Percentiles rank a stretch among this genome's conserved stretches.
These are phyloP conservation scores for Ostrea denselamellosa DNA, from an alignment of 1,140 invertebrate genomes.

Conservation along the genomic window DNA sequence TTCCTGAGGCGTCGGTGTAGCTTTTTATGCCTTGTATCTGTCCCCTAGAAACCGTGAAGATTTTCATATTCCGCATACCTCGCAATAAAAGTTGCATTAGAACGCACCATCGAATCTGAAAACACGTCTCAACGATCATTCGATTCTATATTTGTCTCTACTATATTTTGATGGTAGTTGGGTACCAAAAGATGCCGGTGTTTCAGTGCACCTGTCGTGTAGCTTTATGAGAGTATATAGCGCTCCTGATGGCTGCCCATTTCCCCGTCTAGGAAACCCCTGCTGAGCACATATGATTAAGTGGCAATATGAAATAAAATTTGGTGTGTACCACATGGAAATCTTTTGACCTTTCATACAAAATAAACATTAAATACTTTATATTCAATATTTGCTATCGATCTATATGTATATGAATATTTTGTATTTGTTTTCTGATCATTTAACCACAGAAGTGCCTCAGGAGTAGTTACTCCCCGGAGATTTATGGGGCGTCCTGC, in stretches of 20 bases:
- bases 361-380: conserved; percentile 22
- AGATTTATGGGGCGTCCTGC: conserved; percentile 4
- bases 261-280: conserved; percentile 5
- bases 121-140: neutral
- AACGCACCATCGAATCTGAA: neutral
- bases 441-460: conserved; percentile 11
- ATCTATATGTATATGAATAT: neutral
- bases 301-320: conserved; percentile 12
- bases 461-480: neutral
- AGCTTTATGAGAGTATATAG: neutral
- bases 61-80: neutral
- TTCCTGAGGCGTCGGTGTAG: neutral
- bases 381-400: conserved; percentile 16
- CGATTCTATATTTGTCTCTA: neutral
- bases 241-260: neutral
- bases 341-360: conserved; percentile 15
- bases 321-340: neutral
- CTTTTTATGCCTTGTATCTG: neutral
- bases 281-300: conserved; percentile 10
- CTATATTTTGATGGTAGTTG: neutral
- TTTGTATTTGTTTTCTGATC: conserved; percentile 22
- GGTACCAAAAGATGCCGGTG: neutral
- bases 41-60: neutral
- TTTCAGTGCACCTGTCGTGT: neutral
- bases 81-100: neutral